Base-by-base conservation (phyloP, 2,797 vertebrate species). In the Scleropages formosus region DNA sequence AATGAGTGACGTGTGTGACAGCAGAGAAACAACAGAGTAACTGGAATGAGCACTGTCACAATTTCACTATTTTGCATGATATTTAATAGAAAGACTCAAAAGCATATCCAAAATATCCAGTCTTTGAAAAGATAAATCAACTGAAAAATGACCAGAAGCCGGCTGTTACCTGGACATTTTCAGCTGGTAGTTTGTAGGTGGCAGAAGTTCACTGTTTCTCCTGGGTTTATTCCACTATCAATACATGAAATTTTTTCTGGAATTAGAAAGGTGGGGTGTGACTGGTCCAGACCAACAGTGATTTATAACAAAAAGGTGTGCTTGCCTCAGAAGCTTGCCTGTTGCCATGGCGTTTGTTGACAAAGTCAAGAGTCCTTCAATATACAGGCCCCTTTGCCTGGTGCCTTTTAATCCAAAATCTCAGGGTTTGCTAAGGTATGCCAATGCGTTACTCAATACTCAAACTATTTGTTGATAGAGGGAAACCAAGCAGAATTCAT, bases 401-500 rank as follows among this genome's bases (percentile, higher is more conserved):
- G 58, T 56, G 63, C 69, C 70, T 61, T 11, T 22, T 59, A 49
- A 31, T 73, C 61, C 65, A 76, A 67, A 71, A 24, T 75, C 72
- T 73, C 76, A 73, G 78, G 74, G 78, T 78, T 83, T 78, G 65
- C 68, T 39, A 39, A n/a, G 60, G 60, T 18, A 20, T 82, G 80
- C 82, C 83, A 83, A 72, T 61, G 22, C 75, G 60, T 80, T 82
- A 79, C 80, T 73, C 77, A 81, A 75, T 74, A 63, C 70, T 24
- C 46, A 53, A 71, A 77, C 71, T 77, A 67, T 75, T 82, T 82
- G 76, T 77, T 81, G 75, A 82, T 73, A 3, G 76, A 83, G 76
- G 51, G 77, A 82, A 79, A 77, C 74, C 73, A 77, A 78, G 49
- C 64, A 82, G 80, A 79, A 81, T 80, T 77, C 74, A 79, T 80